Conservation (phyloP, 1,140 invertebrate species). For the Drosophila prosaltans region DNA sequence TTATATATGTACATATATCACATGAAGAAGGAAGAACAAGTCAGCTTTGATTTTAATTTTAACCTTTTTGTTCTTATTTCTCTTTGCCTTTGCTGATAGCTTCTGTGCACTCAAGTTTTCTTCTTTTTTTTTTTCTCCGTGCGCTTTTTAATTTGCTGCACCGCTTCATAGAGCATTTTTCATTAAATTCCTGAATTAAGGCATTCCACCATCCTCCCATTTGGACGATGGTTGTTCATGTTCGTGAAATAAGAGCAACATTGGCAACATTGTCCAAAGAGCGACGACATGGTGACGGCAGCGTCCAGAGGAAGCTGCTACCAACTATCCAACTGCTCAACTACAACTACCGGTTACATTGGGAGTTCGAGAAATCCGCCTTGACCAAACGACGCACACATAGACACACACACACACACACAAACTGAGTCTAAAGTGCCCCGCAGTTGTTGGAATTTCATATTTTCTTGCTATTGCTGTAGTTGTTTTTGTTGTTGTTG, state of each 20-base stretch:
- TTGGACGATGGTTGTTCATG: conserved; percentile 61
- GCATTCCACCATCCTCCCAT: conserved; percentile 61
- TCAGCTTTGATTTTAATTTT: conserved; percentile 72
- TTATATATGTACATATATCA: not conserved
- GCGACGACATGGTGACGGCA: conserved; percentile 71
- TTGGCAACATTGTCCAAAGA: conserved; percentile 71
- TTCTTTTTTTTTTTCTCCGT: conserved; percentile 16
- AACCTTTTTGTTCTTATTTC: conserved; percentile 62
- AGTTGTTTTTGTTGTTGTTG: conserved; percentile 34
- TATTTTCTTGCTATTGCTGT: conserved; percentile 49
- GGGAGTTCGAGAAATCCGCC: conserved; percentile 31
- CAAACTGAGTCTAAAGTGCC: conserved; percentile 29
- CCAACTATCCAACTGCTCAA: conserved; percentile 23
- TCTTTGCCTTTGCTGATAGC: conserved; percentile 29
- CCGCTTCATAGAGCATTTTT: conserved; percentile 80
- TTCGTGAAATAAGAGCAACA: conserved; percentile 78
- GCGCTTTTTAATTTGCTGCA: conserved; percentile 69
- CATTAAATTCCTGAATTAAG: conserved; percentile 82
- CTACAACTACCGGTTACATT: conserved; percentile 51
- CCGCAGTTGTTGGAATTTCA: conserved; percentile 64
- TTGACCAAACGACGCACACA: conserved; percentile 27
- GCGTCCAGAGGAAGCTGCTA: conserved; percentile 42
- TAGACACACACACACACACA: not conserved
- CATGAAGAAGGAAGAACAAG: conserved; percentile 33
- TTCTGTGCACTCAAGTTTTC: conserved; percentile 63